Evolutionary conservation across 1,140 invertebrate species (phyloP), one percentile per base, ranked within the genome.

Genomic region (Leptoteleia sp.): DNA sequence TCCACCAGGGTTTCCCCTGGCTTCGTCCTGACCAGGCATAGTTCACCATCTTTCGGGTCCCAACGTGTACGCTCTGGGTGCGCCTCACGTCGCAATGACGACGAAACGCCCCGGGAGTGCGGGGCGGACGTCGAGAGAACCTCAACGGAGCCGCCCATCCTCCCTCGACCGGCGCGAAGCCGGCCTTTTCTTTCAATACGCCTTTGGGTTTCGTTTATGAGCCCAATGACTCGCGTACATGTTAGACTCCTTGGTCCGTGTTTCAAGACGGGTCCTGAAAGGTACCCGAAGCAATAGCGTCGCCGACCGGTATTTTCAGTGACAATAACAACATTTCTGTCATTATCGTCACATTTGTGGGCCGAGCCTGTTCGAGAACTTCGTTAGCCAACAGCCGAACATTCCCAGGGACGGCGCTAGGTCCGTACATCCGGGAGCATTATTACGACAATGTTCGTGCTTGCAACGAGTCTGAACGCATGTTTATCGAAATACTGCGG

Each of bases 231-330:
- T 96, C 91, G 94, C 94, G 91, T 89, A 93, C 91, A 93, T 92
- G 93, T 91, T 94, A 94, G 92, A 95, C 94, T 95, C 94, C 94
- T 95, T 96, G 94, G 94, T 95, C 94, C 94, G 94, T 96, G 94
- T 95, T 96, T 95, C 94, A 95, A 96, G 95, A 96, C 94, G 94
- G 94, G 94, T 94, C 82, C 91, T 91, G 91, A 91, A 91, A 91
- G n/a, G 90, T 90, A 90, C 90, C 91, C 91, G 90, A 92, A 91
- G 88, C 90, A 89, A 85, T 87, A 89, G 86, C 90, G 89, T 89
- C 90, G 90, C 89, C 64, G 89, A 91, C 89, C 73, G 86, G 86
- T 75, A 80, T 76, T n/a, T n/a, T n/a, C n/a, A n/a, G n/a, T n/a
- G n/a, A n/a, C n/a, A n/a, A n/a, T n/a, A n/a, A n/a, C n/a, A n/a